A percentile compares a stretch with the other conserved stretches of the same genome.
These are phyloP conservation scores for Antheraea yamamai DNA, from an alignment of 2,888 invertebrate genomes.

Conservation along the genomic window DNA sequence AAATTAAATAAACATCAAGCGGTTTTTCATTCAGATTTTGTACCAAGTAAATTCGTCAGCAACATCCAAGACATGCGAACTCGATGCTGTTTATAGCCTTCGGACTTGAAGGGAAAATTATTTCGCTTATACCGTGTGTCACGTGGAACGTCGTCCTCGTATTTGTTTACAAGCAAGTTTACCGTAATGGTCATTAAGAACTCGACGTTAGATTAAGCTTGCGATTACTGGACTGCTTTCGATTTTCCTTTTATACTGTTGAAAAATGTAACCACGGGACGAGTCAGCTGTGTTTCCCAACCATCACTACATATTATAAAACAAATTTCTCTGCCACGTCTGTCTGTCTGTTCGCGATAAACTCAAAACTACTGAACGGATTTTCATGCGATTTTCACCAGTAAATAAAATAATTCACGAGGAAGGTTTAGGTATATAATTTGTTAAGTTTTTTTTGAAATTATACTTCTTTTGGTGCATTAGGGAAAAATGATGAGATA, in stretches of 20 bases:
- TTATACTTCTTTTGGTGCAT: too few species aligned
- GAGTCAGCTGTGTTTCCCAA: too few species aligned
- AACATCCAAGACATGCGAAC: background rate
- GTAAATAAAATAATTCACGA: too few species aligned
- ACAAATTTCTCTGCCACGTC: too few species aligned
- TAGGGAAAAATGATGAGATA: too few species aligned
- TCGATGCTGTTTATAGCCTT: constrained; percentile 7
- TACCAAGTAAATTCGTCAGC: constrained; percentile 1
- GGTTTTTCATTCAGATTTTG: background rate
- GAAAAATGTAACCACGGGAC: constrained; percentile 16
- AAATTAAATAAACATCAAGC: background rate
- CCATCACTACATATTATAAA: too few species aligned
- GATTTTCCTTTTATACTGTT: constrained; percentile 35
- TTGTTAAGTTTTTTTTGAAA: too few species aligned
- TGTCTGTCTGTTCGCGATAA: too few species aligned
- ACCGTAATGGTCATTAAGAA: constrained; percentile 32
- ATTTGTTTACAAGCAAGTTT: constrained; percentile 35
- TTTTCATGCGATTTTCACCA: too few species aligned
- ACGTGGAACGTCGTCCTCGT: constrained; percentile 18
- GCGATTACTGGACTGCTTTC: constrained; percentile 33
- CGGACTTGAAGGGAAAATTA: constrained; percentile 16
- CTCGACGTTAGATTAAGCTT: constrained; percentile 33
- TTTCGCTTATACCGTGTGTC: constrained; percentile 9
- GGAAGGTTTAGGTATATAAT: too few species aligned
- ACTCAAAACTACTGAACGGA: too few species aligned